Conservation (phyloP, 2,113 vertebrate species). For the Heterotilapia buettikoferi region DNA sequence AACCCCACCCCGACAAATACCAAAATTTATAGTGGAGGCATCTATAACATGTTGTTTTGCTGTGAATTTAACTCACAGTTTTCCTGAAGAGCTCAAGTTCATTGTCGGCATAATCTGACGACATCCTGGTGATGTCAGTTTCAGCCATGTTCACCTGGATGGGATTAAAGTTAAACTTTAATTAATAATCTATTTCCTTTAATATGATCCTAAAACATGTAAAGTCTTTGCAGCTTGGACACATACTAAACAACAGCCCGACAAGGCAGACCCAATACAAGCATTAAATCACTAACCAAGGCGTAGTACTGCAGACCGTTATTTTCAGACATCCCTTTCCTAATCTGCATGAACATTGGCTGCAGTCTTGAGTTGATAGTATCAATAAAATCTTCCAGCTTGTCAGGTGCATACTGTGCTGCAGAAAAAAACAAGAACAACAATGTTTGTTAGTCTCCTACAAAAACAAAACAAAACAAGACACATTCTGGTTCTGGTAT, state of each 20-base stretch:
- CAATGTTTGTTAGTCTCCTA: neutral
- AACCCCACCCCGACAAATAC: neutral
- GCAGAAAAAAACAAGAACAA: neutral
- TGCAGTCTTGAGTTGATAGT: conserved; percentile 83
- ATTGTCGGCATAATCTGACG: conserved; percentile 89
- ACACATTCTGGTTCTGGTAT: neutral
- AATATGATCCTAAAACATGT: neutral
- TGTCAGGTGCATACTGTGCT: conserved; percentile 74
- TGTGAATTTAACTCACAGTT: conserved; percentile 73
- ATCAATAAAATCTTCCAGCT: conserved; percentile 82
- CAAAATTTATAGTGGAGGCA: neutral
- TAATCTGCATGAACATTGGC: conserved; percentile 87
- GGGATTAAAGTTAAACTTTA: neutral
- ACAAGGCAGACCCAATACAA: neutral
- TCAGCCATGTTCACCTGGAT: conserved; percentile 86
- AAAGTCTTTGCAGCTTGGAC: neutral
- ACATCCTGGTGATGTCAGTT: conserved; percentile 87
- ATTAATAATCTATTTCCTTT: neutral
- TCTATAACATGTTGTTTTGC: neutral
- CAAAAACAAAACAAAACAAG: neutral
- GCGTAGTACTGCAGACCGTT: conserved; percentile 80
- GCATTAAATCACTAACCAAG: conserved; percentile 71
- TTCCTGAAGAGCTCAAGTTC: conserved; percentile 94
- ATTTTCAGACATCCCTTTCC: conserved; percentile 82
- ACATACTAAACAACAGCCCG: neutral